Evolutionary conservation across 2,797 vertebrate species (phyloP).

Genomic region (Labroides dimidiatus): DNA sequence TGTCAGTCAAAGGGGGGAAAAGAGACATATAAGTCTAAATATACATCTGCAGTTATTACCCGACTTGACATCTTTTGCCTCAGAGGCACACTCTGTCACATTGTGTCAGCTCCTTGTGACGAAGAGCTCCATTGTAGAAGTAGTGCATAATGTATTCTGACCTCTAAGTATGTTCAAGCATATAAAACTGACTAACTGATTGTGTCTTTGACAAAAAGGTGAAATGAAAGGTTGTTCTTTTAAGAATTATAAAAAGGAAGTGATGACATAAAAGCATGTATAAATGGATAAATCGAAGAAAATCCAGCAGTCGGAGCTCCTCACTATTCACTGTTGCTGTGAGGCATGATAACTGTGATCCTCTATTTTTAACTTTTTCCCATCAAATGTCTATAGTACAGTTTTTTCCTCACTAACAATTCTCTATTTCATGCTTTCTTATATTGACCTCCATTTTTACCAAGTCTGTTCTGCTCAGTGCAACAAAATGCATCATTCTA

Average conservation of each 20-base stretch:
- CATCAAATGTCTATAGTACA: too few species aligned
- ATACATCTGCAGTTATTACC: slow-evolving; percentile 29
- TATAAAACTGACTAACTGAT: slow-evolving; percentile 3
- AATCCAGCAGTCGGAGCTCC: too few species aligned
- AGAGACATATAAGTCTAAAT: slow-evolving; percentile 31
- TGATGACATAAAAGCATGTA: not conserved
- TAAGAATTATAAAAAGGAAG: not conserved
- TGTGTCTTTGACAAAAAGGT: not conserved
- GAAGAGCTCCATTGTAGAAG: slow-evolving; percentile 12
- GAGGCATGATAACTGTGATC: too few species aligned
- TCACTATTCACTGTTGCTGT: too few species aligned
- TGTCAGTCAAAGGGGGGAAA: slow-evolving; percentile 49
- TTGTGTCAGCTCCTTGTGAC: slow-evolving; percentile 31
- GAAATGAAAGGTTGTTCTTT: not conserved
- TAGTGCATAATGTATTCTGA: slow-evolving; percentile 24
- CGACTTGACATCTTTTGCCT: slow-evolving; percentile 40
- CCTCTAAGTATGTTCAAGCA: slow-evolving; percentile 6
- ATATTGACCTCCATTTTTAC: too few species aligned
- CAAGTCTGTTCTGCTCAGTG: too few species aligned
- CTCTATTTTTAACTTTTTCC: too few species aligned
- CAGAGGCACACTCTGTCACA: slow-evolving; percentile 40
- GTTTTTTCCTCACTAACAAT: too few species aligned
- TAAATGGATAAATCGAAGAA: too few species aligned
- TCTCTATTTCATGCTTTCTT: too few species aligned
- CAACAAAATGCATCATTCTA: too few species aligned